Conservation (phyloP, 2,888 invertebrate genomes). For the Aleiodes leptofemur region DNA sequence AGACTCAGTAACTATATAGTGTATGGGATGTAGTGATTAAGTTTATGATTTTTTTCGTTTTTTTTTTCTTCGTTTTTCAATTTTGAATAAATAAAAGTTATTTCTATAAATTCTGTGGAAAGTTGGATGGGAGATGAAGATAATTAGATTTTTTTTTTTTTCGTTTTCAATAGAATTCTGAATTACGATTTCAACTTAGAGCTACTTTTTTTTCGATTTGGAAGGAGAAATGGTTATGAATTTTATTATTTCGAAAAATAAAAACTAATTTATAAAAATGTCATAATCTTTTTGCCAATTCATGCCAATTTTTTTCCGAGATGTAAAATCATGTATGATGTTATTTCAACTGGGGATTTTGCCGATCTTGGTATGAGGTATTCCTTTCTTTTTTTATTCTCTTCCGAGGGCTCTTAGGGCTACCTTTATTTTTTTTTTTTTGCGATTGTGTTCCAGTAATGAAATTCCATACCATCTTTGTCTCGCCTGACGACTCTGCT, state of each 20-base stretch:
- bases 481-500: not conserved
- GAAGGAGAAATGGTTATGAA: conserved; percentile 8
- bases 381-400: not conserved
- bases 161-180: conserved; percentile 19
- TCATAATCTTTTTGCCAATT: conserved; percentile 27
- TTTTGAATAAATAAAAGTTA: conserved; percentile 18
- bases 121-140: conserved; percentile 12
- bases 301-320: conserved; percentile 5
- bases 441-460: not conserved
- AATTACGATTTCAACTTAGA: conserved; percentile 2
- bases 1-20: conserved; percentile 45
- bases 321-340: conserved; percentile 17
- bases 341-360: conserved; percentile 19
- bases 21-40: conserved; percentile 50
- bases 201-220: conserved; percentile 11
- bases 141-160: not conserved
- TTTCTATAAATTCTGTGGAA: not conserved
- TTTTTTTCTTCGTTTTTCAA: conserved; percentile 14
- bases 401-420: not conserved
- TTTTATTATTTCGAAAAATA: conserved; percentile 26
- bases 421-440: not conserved
- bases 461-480: conserved; percentile 24
- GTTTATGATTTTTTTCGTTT: not conserved
- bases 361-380: conserved; percentile 19
- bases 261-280: conserved; percentile 9